A percentile compares a stretch with the other conserved stretches of the same genome.
Conservation (phyloP, 1,140 invertebrate genomes). For the Drosophila pectinifera region DNA sequence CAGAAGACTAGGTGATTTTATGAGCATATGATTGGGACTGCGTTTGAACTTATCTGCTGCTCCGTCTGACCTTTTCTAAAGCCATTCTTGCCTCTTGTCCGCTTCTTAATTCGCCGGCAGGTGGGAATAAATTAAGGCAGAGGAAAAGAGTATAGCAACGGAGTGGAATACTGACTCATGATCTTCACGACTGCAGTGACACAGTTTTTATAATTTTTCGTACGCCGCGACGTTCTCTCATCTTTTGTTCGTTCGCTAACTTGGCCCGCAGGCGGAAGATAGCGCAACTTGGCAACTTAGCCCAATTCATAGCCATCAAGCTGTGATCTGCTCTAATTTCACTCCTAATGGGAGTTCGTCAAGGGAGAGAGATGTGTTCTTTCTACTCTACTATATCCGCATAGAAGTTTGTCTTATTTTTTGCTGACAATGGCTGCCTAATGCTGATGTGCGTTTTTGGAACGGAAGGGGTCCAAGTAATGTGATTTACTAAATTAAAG, state of each 20-base stretch:
- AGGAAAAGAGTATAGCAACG: not conserved
- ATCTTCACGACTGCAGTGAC: slow-evolving; percentile 42
- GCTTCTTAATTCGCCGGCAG: slow-evolving; percentile 18
- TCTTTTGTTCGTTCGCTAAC: slow-evolving; percentile 34
- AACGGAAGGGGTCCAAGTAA: slow-evolving; percentile 1
- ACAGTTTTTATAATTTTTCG: slow-evolving; percentile 22
- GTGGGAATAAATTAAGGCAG: slow-evolving; percentile 24
- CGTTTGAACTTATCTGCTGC: not conserved
- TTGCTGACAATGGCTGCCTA: not conserved
- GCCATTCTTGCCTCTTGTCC: not conserved
- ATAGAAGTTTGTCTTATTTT: not conserved
- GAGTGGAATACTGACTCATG: slow-evolving; percentile 34
- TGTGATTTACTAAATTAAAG: slow-evolving; percentile 13
- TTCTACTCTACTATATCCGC: slow-evolving; percentile 9
- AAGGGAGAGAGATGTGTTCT: slow-evolving; percentile 10
- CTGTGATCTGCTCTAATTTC: slow-evolving; percentile 72
- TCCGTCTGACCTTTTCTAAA: slow-evolving; percentile 13
- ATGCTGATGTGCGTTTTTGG: slow-evolving; percentile 3
- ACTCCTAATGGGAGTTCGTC: slow-evolving; percentile 29
- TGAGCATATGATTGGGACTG: not conserved
- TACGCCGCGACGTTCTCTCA: slow-evolving; percentile 17
- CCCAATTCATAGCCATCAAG: slow-evolving; percentile 70
- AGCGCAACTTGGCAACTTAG: slow-evolving; percentile 40
- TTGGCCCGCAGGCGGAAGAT: slow-evolving; percentile 39
- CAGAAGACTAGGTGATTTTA: not conserved